Evolutionary conservation across 2,888 invertebrate species (phyloP).

Genomic region (Schizaphis graminum): DNA sequence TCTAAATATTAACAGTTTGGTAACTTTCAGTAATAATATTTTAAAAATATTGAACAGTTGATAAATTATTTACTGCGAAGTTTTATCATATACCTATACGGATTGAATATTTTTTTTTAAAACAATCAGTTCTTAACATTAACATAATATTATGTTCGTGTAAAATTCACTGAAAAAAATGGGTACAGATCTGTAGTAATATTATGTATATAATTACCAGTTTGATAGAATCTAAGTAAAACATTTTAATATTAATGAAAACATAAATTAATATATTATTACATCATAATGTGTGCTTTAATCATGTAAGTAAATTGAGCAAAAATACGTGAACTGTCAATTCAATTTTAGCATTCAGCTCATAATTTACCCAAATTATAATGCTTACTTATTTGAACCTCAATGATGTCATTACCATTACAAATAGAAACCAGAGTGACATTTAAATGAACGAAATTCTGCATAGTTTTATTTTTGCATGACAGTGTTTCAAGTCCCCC

Average conservation of each 20-base stretch:
- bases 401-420: not conserved
- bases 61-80: not conserved
- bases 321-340: constrained; percentile 18
- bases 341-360: not conserved
- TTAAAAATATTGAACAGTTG: not conserved
- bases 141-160: not conserved
- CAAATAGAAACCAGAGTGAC: not conserved
- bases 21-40: not conserved
- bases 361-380: not conserved
- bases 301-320: not conserved
- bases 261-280: not conserved
- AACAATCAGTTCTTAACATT: not conserved
- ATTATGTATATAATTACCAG: too few relatives aligned
- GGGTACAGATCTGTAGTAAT: too few relatives aligned
- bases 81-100: not conserved
- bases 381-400: not conserved
- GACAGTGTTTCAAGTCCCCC: not conserved
- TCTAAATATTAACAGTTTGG: not conserved
- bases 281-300: not conserved
- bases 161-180: not conserved
- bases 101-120: not conserved
- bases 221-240: too few relatives aligned
- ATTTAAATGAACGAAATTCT: constrained; percentile 9
- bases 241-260: not conserved
- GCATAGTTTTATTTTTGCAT: constrained; percentile 5